These are phyloP conservation scores for Acanthopleura granulata DNA, from an alignment of 2,888 invertebrate species.

Conservation along the genomic window DNA sequence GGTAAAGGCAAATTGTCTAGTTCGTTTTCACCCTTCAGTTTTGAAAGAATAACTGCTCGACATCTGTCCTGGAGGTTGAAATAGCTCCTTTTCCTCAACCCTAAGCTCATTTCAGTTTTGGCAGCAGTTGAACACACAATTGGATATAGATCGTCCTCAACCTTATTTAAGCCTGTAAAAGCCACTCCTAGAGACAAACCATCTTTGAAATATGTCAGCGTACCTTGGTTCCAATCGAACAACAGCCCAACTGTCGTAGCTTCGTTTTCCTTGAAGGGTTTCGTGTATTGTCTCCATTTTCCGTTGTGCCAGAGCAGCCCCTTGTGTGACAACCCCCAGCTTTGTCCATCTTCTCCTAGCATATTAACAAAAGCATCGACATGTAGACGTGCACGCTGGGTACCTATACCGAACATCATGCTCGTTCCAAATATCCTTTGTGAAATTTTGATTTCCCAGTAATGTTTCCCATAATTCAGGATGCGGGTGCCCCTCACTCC, in stretches of 20 bases:
- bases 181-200: constrained; percentile 80
- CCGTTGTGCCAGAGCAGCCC: constrained; percentile 80
- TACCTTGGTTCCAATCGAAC: constrained; percentile 78
- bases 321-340: constrained; percentile 83
- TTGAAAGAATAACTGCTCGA: constrained; percentile 73
- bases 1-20: constrained; percentile 76
- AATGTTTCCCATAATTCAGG: constrained; percentile 75
- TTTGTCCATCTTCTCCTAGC: constrained; percentile 78
- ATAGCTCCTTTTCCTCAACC: constrained; percentile 76
- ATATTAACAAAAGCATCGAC: constrained; percentile 79
- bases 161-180: constrained; percentile 76
- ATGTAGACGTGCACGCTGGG: constrained; percentile 74
- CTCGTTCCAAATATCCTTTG: constrained; percentile 81
- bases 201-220: constrained; percentile 80
- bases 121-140: constrained; percentile 81
- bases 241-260: constrained; percentile 78
- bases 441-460: constrained; percentile 78
- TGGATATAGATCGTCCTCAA: constrained; percentile 77
- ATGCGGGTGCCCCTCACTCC: constrained; percentile 78
- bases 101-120: constrained; percentile 80
- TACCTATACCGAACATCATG: constrained; percentile 83
- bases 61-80: constrained; percentile 78
- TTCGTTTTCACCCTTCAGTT: constrained; percentile 72
- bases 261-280: constrained; percentile 79
- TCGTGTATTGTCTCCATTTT: constrained; percentile 76